phyloP scores from a whole-genome alignment of 2,888 invertebrate genomes.

The Luperina testacea region DNA sequence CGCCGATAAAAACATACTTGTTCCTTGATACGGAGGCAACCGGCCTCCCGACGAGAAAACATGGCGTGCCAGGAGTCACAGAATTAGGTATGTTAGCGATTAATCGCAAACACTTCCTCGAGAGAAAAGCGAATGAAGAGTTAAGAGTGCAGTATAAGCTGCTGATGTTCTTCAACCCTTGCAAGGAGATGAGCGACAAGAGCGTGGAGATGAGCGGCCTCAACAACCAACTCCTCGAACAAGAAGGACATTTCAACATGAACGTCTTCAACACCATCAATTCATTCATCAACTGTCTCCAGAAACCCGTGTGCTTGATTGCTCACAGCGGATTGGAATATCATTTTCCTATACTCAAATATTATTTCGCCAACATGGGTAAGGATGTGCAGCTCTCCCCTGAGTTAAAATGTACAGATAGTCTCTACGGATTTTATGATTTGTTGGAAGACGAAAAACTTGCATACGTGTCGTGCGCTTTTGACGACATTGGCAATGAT shows the following conservation, averaged over 20 bases:
- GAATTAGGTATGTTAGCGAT: background rate
- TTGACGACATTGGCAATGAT: background rate
- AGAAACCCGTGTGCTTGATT: background rate
- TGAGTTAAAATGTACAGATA: background rate
- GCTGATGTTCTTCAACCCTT: background rate
- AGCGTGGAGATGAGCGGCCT: background rate
- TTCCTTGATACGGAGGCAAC: background rate
- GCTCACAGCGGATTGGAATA: background rate
- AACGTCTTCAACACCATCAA: background rate
- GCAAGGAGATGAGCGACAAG: background rate
- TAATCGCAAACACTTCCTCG: background rate
- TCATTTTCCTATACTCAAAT: background rate
- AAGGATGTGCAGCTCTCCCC: background rate
- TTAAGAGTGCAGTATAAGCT: background rate
- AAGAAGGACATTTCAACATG: background rate
- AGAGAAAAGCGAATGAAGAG: background rate
- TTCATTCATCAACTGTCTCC: background rate
- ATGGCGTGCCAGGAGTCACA: background rate
- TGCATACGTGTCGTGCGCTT: background rate
- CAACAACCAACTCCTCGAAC: background rate
- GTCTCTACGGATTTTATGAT: background rate
- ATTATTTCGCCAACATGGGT: background rate
- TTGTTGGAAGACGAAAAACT: background rate
- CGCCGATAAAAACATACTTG: too few species aligned
- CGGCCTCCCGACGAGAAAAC: background rate